Evolutionary conservation across 37 sponge, comb jelly and placozoan species (phyloP), one percentile per base, ranked within the genome.

Genomic region (Dysidea cf. avara): DNA sequence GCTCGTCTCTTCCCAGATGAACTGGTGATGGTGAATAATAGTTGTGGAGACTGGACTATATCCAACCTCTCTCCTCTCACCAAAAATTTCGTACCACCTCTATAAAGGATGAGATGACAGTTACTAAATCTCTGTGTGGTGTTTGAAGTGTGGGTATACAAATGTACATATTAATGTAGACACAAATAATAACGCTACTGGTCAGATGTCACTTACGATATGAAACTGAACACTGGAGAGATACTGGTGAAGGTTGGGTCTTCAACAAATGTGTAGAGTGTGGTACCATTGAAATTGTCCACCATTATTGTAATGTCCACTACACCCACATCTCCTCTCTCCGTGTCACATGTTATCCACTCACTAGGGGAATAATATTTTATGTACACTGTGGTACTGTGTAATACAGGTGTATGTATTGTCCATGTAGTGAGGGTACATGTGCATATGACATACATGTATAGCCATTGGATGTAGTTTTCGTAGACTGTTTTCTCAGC

Each of bases 41-140:
- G 77, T 31, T 63, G 76, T 35, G 84, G 84, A 55, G 69, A 34
- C 39, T 53, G 77, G 2, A 83, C 64, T 0, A 43, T 26, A 54
- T 75, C 64, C 16, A 83, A 24, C 13, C 69, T 36, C 3, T 40
- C 21, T 2, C 84, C 84, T 0, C 32, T 50, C 9, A 83, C 47
- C 1, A 54, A 60, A 61, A 58, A 77, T 31, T 55, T 77, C 13
- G 79, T 78, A 1, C 79, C 79, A 13, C 79, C 86, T 0, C 78
- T 85, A 61, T 24, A 51, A 2, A n/a, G 51, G 37, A 64, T 29
- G 25, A 64, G 13, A 40, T 30, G n/a, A n/a, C n/a, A n/a, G n/a
- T n/a, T n/a, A n/a, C n/a, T n/a, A 64, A 9, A 64, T n/a, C n/a
- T n/a, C n/a, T n/a, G 31, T 64, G 18, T 14, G 36, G 34, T 33